Evolutionary conservation across 1,140 invertebrate genomes (phyloP), one percentile per base, ranked within the genome.

Genomic region (Hylaeus anthracinus): DNA sequence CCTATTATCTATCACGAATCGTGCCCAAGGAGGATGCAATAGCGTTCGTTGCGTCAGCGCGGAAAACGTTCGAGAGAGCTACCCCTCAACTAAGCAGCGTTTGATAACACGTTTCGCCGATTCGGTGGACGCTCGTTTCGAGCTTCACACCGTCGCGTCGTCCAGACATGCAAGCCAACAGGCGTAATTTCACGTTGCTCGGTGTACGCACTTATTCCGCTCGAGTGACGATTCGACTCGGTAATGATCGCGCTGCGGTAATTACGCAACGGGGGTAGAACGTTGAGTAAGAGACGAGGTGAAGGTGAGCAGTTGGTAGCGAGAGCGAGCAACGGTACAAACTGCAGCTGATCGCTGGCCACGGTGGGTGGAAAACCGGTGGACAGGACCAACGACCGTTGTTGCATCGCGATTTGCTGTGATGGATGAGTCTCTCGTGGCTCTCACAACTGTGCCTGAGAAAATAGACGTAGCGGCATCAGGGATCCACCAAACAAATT

Each of bases 211-310:
- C 82, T 88, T 88, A 87, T 88, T 88, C 83, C 86, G 83, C 83
- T 87, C 86, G 86, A 88, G 83, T 83, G 86, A 88, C 86, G 83
- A 88, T 87, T 86, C 72, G 83, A 87, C 86, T 88, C 83, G 74
- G 79, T 87, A 87, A 88, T 83, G 80, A 85, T 88, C 75, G 86
- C 77, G 76, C 77, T 55, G 39, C 73, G 56, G 65, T 55, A 70
- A 87, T 88, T 88, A 88, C 79, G 85, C 84, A 88, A 88, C 72
- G 82, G 85, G 77, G 83, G 82, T 85, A 84, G 83, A 85, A 87
- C 76, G 86, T 88, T 88, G 86, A 83, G 87, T 88, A 88, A 88
- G 78, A 88, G 87, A 86, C 80, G 84, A 88, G 87, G 87, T 88
- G 88, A 88, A 88, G 87, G 87, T 88, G 87, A 88, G 86, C 84